A percentile compares a stretch with the other conserved stretches of the same genome.
Conservation (phyloP, 1,140 invertebrate genomes). For the Drosophila asahinai region DNA sequence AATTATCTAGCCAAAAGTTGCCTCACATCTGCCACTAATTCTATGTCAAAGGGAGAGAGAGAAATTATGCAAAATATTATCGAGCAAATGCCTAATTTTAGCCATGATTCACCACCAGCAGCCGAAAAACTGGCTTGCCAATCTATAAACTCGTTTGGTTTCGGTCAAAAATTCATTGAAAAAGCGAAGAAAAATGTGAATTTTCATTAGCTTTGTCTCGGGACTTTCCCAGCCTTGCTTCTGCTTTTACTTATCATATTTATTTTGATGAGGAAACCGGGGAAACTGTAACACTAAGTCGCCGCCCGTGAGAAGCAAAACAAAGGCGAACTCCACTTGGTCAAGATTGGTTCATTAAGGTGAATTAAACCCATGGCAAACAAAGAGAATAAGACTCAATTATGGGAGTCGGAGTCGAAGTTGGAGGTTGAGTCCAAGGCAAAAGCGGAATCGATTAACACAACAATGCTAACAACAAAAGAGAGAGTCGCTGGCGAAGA, state of each 20-base stretch:
- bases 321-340: conserved; percentile 33
- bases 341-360: conserved; percentile 63
- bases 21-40: conserved; percentile 70
- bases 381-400: conserved; percentile 57
- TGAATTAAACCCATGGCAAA: conserved; percentile 58
- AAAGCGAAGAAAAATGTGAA: conserved; percentile 41
- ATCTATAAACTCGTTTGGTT: conserved; percentile 70
- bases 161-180: neutral
- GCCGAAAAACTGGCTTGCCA: conserved; percentile 40
- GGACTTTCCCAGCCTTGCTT: conserved; percentile 59
- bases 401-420: conserved; percentile 32
- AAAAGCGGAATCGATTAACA: conserved; percentile 62
- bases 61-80: conserved; percentile 66
- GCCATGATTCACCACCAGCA: conserved; percentile 63
- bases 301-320: conserved; percentile 39
- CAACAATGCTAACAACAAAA: conserved; percentile 67
- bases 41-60: conserved; percentile 46
- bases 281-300: conserved; percentile 58
- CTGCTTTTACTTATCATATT: conserved; percentile 58
- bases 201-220: conserved; percentile 63
- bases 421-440: conserved; percentile 44
- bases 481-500: conserved; percentile 29
- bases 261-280: conserved; percentile 33
- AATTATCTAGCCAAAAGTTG: conserved; percentile 59
- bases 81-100: conserved; percentile 71